Percentiles rank a stretch among this genome's conserved stretches.
Evolutionary conservation across 1,140 invertebrate genomes (phyloP).

Genomic region (Ectropis grisescens): DNA sequence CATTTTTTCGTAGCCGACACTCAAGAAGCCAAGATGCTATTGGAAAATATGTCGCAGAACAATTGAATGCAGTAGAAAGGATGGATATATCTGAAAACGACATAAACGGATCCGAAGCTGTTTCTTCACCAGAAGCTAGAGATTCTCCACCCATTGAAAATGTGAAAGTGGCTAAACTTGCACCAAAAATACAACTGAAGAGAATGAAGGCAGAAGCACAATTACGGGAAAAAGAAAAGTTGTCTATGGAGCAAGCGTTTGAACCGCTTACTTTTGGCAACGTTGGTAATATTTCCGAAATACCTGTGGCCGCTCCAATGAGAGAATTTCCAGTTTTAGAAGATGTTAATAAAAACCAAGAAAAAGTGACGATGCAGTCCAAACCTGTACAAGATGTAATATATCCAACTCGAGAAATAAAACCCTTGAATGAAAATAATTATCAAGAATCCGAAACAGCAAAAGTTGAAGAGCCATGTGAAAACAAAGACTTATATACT

Average conservation of each 20-base stretch:
- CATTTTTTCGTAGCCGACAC: constrained; percentile 69
- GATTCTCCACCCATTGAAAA: constrained; percentile 46
- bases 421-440: constrained; percentile 17
- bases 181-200: constrained; percentile 66
- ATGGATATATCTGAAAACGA: constrained; percentile 46
- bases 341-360: constrained; percentile 3
- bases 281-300: too few species aligned
- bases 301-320: too few species aligned
- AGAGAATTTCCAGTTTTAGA: background rate
- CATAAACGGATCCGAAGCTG: constrained; percentile 41
- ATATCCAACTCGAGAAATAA: constrained; percentile 29
- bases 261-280: constrained; percentile 17
- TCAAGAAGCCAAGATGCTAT: constrained; percentile 69
- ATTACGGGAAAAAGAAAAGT: constrained; percentile 38
- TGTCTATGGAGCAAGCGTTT: too few species aligned
- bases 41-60: constrained; percentile 66
- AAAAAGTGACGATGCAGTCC: constrained; percentile 2
- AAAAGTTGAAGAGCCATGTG: background rate
- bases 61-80: constrained; percentile 53
- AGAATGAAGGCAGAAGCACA: constrained; percentile 62
- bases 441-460: background rate
- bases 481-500: background rate
- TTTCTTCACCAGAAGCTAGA: constrained; percentile 36
- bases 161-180: constrained; percentile 50
- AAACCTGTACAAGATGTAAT: constrained; percentile 13